Base-by-base conservation (phyloP, 2,888 invertebrate species). In the Augiades crinisus region DNA sequence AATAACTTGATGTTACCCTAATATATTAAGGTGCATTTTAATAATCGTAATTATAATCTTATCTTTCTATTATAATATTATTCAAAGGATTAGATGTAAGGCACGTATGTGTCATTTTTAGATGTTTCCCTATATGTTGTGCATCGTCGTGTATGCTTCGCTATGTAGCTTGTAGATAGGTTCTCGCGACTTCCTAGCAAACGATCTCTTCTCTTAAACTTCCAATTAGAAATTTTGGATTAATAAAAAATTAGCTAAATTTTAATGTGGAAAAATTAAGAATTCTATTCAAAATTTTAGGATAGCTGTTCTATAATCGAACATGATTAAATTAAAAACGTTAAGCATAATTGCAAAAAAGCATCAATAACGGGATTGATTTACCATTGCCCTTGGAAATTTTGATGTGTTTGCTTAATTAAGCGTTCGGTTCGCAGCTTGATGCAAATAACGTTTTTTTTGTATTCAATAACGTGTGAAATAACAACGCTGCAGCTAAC, bases 131-230 rank as follows among this genome's bases (percentile, higher is more conserved):
- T 77, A 60, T 83, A 73, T 85, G 86, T 87, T 84, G 84, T 86
- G 80, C 79, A 75, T 79, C 67, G 78, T 81, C 77, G 72, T 82
- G 79, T 81, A 80, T 76, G 87, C 84, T 85, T 84, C 69, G 82
- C 82, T 69, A 67, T 59, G 78, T 86, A 86, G 76, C 76, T 80
- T 72, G 77, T 87, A 87, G 87, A 78, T 86, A 86, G 87, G 85
- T 81, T 80, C 73, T 75, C 78, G 82, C 81, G 76, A 84, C 88
- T 87, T 87, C 87, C 88, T 84, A 84, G 78, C 75, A 82, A 84
- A 77, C 68, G 72, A 81, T 72, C 78, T 81, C 84, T 86, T 84
- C 83, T 85, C 72, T 69, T 70, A 71, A 78, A 76, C 87, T 87
- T 87, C 87, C 87, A 87, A 68, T 82, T 86, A 84, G 81, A 75